These are phyloP conservation scores for Anastatus disparis DNA, from an alignment of 1,140 invertebrate species.

Conservation along the genomic window DNA sequence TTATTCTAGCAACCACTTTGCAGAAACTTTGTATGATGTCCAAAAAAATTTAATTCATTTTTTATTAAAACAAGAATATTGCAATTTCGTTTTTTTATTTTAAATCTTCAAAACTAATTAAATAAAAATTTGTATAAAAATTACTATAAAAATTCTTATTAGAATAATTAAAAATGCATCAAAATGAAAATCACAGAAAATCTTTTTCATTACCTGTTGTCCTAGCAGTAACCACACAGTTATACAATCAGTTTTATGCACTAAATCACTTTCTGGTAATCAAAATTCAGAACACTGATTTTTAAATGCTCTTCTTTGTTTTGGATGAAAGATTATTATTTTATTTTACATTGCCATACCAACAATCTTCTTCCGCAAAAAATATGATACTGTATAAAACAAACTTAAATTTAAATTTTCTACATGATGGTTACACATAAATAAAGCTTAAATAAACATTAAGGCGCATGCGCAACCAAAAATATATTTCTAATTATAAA, in stretches of 20 bases:
- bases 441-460: too few relatives aligned
- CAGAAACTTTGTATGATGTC: conserved; percentile 76
- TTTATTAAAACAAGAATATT: too few relatives aligned
- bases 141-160: background rate
- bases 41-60: conserved; percentile 48
- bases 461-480: too few relatives aligned
- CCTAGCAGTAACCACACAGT: conserved; percentile 78
- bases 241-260: conserved; percentile 90
- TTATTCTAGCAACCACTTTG: conserved; percentile 90
- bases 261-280: conserved; percentile 90
- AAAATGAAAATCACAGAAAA: too few relatives aligned
- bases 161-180: too few relatives aligned
- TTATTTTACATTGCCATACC: conserved; percentile 84
- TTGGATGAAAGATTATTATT: conserved; percentile 55
- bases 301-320: conserved; percentile 61
- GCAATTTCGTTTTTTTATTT: too few relatives aligned
- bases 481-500: too few relatives aligned
- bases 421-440: too few relatives aligned
- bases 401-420: too few relatives aligned
- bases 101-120: background rate
- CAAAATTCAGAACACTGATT: conserved; percentile 83
- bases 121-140: background rate
- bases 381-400: too few relatives aligned
- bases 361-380: conserved; percentile 85
- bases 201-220: conserved; percentile 73